Evolutionary conservation across 1,140 invertebrate genomes (phyloP).

Genomic region (Drosophila pachea): DNA sequence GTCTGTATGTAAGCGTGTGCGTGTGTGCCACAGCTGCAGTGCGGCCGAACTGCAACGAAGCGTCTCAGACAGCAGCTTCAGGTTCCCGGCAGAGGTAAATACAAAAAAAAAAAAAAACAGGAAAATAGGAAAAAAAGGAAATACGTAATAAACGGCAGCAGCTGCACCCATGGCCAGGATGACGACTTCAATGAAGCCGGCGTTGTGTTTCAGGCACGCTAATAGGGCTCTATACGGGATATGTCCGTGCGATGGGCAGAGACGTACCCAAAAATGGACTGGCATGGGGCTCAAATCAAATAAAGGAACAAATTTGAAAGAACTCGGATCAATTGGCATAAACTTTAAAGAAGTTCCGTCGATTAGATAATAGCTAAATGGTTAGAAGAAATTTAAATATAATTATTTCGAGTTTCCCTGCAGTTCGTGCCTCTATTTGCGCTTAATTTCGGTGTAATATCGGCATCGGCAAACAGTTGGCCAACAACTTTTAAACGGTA

Average conservation of each 20-base stretch:
- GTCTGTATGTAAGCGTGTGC: constrained; percentile 18
- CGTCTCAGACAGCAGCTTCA: neutral
- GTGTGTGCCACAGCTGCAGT: constrained; percentile 22
- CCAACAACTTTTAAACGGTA: neutral
- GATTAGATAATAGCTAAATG: too few relatives aligned
- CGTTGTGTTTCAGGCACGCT: constrained; percentile 57
- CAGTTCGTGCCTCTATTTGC: too few relatives aligned
- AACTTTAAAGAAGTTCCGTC: too few relatives aligned
- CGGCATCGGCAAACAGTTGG: neutral
- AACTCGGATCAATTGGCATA: too few relatives aligned
- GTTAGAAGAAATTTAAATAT: too few relatives aligned
- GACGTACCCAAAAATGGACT: constrained; percentile 15
- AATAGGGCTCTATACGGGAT: constrained; percentile 45
- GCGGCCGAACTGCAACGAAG: constrained; percentile 40
- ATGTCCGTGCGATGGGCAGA: constrained; percentile 22
- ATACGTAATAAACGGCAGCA: constrained; percentile 43
- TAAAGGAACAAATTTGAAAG: neutral
- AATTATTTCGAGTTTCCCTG: too few relatives aligned
- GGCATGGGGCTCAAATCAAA: neutral
- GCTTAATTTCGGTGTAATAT: neutral
- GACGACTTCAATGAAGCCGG: constrained; percentile 58
- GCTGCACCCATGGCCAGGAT: constrained; percentile 45
- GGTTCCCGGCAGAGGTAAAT: neutral
- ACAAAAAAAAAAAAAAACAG: constrained; percentile 20
- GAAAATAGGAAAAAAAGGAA: constrained; percentile 40